Percentiles rank a stretch among this genome's conserved stretches.
phyloP scores from a whole-genome alignment of 2,888 invertebrate genomes.

The Ochlodes sylvanus region DNA sequence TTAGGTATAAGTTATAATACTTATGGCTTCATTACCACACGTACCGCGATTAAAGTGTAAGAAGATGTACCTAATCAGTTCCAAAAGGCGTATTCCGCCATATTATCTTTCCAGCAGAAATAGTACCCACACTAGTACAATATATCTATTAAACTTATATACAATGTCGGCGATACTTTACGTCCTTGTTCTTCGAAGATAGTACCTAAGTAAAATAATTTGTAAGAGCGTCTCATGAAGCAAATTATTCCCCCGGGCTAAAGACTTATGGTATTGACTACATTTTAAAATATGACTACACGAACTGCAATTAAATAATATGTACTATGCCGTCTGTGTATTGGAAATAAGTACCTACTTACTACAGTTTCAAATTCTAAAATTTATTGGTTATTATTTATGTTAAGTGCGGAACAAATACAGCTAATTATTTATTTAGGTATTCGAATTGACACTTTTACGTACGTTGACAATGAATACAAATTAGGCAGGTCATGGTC shows the following conservation, averaged over 20 bases:
- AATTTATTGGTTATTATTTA: not conserved
- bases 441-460: not conserved
- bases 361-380: not conserved
- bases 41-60: too few relatives aligned
- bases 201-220: not conserved
- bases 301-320: too few relatives aligned
- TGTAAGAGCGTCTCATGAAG: not conserved
- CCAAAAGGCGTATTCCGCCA: too few relatives aligned
- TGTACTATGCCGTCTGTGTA: not conserved
- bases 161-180: conserved; percentile 10
- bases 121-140: too few relatives aligned
- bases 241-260: too few relatives aligned
- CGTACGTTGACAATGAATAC: conserved; percentile 1
- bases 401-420: not conserved
- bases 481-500: conserved; percentile 4
- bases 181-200: not conserved
- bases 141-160: too few relatives aligned
- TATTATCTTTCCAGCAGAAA: too few relatives aligned
- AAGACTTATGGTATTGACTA: too few relatives aligned
- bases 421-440: not conserved
- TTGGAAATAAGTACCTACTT: not conserved
- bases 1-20: not conserved
- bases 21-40: not conserved
- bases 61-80: too few relatives aligned
- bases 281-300: too few relatives aligned